These are phyloP conservation scores for Festucalex cinctus DNA, from an alignment of 2,113 vertebrate species.

Conservation along the genomic window DNA sequence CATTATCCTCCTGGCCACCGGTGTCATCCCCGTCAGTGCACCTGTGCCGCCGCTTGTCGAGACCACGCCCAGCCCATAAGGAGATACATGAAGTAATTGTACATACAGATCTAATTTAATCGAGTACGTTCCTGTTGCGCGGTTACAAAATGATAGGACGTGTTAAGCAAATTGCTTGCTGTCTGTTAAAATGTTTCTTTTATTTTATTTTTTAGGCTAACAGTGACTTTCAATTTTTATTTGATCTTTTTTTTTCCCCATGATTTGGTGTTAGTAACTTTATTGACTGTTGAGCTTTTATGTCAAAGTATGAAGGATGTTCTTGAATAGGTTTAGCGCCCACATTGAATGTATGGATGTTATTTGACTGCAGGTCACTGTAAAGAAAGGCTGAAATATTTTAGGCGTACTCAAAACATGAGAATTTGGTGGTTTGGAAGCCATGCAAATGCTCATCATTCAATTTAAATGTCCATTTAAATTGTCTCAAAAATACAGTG, in stretches of 20 bases:
- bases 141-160: slow-evolving; percentile 10
- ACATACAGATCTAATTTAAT: slow-evolving; percentile 20
- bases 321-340: neutral
- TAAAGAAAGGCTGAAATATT: neutral
- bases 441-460: neutral
- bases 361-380: neutral
- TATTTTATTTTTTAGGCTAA: neutral
- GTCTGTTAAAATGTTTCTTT: slow-evolving; percentile 21
- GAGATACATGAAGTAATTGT: slow-evolving; percentile 10
- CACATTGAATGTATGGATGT: neutral
- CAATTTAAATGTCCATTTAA: neutral
- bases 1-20: slow-evolving; percentile 84
- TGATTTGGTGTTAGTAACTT: slow-evolving; percentile 8
- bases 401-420: neutral
- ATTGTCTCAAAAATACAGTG: neutral
- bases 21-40: slow-evolving; percentile 73
- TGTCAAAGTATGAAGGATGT: neutral
- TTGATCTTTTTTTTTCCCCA: neutral
- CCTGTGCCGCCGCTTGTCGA: neutral
- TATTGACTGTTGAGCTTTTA: neutral
- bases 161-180: slow-evolving; percentile 11
- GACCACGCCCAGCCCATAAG: slow-evolving; percentile 4
- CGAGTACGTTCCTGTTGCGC: slow-evolving; percentile 18
- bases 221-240: slow-evolving; percentile 5
- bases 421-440: neutral